These are phyloP conservation scores for Heliconius cydno DNA, from an alignment of 2,888 invertebrate species.

Conservation along the genomic window DNA sequence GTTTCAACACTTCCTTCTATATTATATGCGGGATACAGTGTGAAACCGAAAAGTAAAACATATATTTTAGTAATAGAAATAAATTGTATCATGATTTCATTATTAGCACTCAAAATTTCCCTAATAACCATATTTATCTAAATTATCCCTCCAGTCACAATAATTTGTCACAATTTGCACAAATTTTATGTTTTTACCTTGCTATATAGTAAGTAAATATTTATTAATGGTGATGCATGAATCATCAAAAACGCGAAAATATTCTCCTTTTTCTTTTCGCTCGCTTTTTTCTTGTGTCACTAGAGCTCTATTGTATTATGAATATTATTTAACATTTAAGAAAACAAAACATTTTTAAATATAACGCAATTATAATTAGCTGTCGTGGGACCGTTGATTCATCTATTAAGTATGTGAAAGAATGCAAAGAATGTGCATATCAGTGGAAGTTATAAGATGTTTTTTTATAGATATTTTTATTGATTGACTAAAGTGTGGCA, in stretches of 20 bases:
- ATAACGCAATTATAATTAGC: background rate
- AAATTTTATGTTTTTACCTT: constrained; percentile 58
- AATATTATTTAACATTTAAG: background rate
- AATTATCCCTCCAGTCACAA: constrained; percentile 52
- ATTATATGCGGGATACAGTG: background rate
- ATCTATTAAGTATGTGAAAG: too few species aligned
- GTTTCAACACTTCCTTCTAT: background rate
- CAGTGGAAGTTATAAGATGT: background rate
- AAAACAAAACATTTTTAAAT: too few species aligned
- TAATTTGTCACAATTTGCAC: constrained; percentile 67
- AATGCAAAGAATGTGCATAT: background rate
- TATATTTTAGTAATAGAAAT: background rate
- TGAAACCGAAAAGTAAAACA: background rate
- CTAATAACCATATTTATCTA: constrained; percentile 45
- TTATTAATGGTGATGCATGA: constrained; percentile 60
- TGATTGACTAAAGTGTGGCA: too few species aligned
- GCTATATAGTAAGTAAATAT: constrained; percentile 62
- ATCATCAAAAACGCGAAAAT: constrained; percentile 16
- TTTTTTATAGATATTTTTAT: background rate
- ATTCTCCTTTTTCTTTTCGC: constrained; percentile 48
- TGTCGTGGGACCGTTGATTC: background rate
- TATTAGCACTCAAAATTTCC: background rate
- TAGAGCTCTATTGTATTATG: background rate
- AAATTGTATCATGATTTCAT: background rate
- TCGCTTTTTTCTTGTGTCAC: constrained; percentile 13